phyloP scores from a whole-genome alignment of 2,797 vertebrate genomes.

The Phoeniculus purpureus region DNA sequence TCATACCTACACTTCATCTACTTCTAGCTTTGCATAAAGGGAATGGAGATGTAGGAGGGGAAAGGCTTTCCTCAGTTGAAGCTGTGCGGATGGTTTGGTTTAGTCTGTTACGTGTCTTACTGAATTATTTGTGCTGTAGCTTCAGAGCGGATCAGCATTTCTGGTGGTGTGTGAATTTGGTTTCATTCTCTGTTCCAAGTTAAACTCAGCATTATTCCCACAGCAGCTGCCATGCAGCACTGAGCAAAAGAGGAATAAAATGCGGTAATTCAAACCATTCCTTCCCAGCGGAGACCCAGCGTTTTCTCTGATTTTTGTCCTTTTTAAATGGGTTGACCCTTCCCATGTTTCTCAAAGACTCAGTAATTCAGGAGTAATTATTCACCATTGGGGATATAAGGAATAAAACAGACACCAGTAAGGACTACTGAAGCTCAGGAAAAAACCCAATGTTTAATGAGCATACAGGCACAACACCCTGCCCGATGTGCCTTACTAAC shows the following conservation, averaged over 20 bases:
- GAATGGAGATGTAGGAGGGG: neutral
- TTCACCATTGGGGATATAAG: rapidly evolving
- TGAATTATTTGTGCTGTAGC: neutral
- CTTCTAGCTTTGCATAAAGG: neutral
- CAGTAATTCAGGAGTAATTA: neutral
- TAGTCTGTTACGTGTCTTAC: neutral
- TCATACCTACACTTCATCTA: neutral
- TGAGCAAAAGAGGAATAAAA: neutral
- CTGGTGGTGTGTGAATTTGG: neutral
- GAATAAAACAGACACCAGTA: neutral
- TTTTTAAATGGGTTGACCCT: neutral
- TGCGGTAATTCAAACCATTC: neutral
- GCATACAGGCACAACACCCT: slow-evolving; percentile 56
- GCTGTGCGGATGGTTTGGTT: neutral
- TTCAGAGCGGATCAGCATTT: neutral
- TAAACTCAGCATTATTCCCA: neutral
- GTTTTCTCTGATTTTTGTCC: neutral
- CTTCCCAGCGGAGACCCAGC: neutral
- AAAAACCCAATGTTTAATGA: slow-evolving; percentile 72
- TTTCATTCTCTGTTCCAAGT: neutral
- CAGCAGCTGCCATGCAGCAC: neutral
- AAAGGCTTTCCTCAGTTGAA: neutral
- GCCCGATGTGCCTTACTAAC: slow-evolving; percentile 52
- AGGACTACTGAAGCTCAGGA: slow-evolving; percentile 21
- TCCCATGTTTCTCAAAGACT: neutral